phyloP scores from a whole-genome alignment of 2,113 vertebrate genomes.

The Chionomys nivalis region DNA sequence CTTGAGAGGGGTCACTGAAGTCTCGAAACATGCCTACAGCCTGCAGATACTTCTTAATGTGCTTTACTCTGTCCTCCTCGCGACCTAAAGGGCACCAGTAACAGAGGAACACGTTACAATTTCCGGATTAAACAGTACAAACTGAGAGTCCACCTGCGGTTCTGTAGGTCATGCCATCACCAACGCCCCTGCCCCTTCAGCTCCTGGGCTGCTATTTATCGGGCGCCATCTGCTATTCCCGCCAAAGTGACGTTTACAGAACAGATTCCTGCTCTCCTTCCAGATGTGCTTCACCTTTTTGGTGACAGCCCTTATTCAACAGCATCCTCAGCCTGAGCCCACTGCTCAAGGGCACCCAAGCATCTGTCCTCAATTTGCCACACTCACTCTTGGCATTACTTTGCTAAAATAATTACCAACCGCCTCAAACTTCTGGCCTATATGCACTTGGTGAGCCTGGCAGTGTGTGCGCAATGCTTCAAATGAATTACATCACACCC shows the following conservation, averaged over 20 bases:
- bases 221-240: not conserved
- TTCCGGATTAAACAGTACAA: not conserved
- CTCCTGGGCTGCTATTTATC: not conserved
- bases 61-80: constrained; percentile 89
- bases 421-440: not conserved
- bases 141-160: not conserved
- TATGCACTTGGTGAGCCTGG: not conserved
- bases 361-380: not conserved
- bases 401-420: not conserved
- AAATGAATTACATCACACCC: constrained; percentile 5
- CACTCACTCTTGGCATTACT: not conserved
- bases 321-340: not conserved
- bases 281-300: not conserved
- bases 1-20: constrained; percentile 90
- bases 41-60: constrained; percentile 91
- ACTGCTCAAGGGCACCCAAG: not conserved
- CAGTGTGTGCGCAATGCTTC: not conserved
- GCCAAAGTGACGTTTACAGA: not conserved
- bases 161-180: not conserved
- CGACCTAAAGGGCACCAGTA: constrained; percentile 87
- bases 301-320: not conserved
- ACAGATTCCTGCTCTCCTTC: not conserved
- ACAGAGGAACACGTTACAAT: not conserved
- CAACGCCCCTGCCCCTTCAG: not conserved
- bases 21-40: constrained; percentile 94